Evolutionary conservation across 2,888 invertebrate genomes (phyloP), one percentile per base, ranked within the genome.

Genomic region (Punctoribates punctum): DNA sequence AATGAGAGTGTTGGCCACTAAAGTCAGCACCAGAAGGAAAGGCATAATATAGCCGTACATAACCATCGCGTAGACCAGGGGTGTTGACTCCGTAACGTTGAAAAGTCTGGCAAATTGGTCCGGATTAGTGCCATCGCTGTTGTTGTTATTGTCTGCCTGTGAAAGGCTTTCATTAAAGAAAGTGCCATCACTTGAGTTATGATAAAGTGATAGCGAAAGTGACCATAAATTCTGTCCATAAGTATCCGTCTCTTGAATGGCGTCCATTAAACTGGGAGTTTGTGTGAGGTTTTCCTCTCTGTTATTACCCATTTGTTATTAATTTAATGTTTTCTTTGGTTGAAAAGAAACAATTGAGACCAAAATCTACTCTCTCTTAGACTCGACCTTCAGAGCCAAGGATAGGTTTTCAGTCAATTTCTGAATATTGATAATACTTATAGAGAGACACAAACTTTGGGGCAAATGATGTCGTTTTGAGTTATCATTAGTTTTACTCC

Each of bases 1-100:
- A 79, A 96, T 93, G 13, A 96, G 86, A 0, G 93, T 91, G 85
- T 96, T 96, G 70, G 94, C 92, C 4, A 94, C 88, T 20, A 93
- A 90, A 0, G 95, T 96, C 38, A 94, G 88, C 29, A 94, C 87
- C n/a, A 95, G 87, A 54, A 96, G 88, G 81, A 94, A 89, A 0
- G 96, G 95, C 82, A 93, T 90, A 80, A 91, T 87, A 85, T 91
- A 89, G 80, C 91, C 91, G 83, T 90, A 90, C 84, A 92, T 87
- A 34, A 90, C 89, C 77, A 89, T 86, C 0, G 90, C 90, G 84
- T 89, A 83, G 75, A 86, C 85, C 77, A 90, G 87, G 0, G 89
- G 90, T 8, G 77, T 77, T 34, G 79, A 77, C 20, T 76, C 46
- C 0, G 80, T 79, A 3, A 80, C 77, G 57, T 80, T 80, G 34